Evolutionary conservation across 2,888 invertebrate species (phyloP), one percentile per base, ranked within the genome.

Genomic region (Ichneumon xanthorius): DNA sequence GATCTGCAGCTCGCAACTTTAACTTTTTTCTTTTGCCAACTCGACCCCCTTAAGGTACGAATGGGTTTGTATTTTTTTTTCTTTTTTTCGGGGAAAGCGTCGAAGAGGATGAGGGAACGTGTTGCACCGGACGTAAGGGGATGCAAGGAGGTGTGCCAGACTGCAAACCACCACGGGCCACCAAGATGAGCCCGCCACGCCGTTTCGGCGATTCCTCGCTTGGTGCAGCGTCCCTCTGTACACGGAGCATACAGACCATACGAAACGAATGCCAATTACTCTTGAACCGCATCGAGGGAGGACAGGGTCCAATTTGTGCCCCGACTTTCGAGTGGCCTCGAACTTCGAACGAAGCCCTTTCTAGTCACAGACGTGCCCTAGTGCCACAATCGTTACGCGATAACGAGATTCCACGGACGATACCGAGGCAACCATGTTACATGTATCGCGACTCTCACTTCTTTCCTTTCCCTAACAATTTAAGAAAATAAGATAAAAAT

Each of bases 221-320:
- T 16, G 6, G 16, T n/a, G 45, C 37, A 37, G 63, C 40, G 19
- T 37, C 50, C 22, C 45, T 40, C 11, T 30, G 63, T 71, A 80
- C 71, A 79, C 53, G 61, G 88, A 53, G 90, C 90, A 48, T 48
- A 48, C 45, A 48, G 45, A 90, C 90, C 91, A 90, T 89, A 89
- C 89, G 89, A 90, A 90, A 90, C 90, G 91, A 91, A 92, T 91
- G 92, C 92, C 93, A 92, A 93, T 93, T 93, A 92, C 91, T 92
- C 91, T 91, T 91, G 89, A 90, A 92, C 90, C 90, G 89, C 88
- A 87, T 88, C 83, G 89, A 89, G 68, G 50, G 67, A 73, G 67
- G 77, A 76, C 75, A 58, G 50, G 67, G 88, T 93, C 93, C 93
- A 93, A 93, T 93, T 93, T 93, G 93, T 90, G 89, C 88, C 89